Evolutionary conservation across 2,888 invertebrate genomes (phyloP).

Genomic region (Drosophila mimica): DNA sequence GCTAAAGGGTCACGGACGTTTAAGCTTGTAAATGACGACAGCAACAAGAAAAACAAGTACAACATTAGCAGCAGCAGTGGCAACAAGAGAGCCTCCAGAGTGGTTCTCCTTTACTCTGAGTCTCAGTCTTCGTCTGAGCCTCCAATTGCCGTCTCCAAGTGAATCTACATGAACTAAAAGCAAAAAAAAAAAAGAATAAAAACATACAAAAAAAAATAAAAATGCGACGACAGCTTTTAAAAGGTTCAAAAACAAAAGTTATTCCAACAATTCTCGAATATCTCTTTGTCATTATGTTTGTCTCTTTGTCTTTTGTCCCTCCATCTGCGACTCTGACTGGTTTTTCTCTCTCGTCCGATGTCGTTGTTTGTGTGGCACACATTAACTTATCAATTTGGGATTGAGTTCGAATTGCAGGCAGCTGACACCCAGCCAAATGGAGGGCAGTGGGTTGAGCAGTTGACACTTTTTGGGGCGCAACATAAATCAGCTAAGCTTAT

Average conservation of each 20-base stretch:
- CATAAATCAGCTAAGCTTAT: slow-evolving; percentile 71
- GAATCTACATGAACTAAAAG: slow-evolving; percentile 32
- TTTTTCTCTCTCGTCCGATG: slow-evolving; percentile 5
- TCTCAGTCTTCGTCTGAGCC: slow-evolving; percentile 16
- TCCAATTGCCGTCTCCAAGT: slow-evolving; percentile 38
- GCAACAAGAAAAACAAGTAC: slow-evolving; percentile 35
- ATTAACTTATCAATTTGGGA: slow-evolving; percentile 78
- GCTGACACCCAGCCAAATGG: slow-evolving; percentile 69
- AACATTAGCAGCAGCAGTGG: slow-evolving; percentile 18
- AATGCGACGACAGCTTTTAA: slow-evolving; percentile 52
- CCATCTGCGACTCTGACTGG: background rate
- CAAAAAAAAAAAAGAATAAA: slow-evolving; percentile 15
- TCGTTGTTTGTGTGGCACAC: slow-evolving; percentile 33
- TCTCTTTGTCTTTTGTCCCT: slow-evolving; percentile 17
- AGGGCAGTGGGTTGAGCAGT: slow-evolving; percentile 71
- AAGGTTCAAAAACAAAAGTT: slow-evolving; percentile 53
- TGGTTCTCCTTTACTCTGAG: slow-evolving; percentile 18
- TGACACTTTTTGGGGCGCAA: slow-evolving; percentile 72
- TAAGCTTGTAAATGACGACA: slow-evolving; percentile 73
- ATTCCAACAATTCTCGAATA: slow-evolving; percentile 54
- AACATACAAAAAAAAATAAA: slow-evolving; percentile 18
- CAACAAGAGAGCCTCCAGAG: slow-evolving; percentile 9
- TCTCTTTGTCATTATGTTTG: slow-evolving; percentile 40
- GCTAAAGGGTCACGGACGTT: slow-evolving; percentile 80
- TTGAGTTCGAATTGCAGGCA: slow-evolving; percentile 75